Evolutionary conservation across 2,888 invertebrate species (phyloP), one percentile per base, ranked within the genome.

Genomic region (Nebria salina): DNA sequence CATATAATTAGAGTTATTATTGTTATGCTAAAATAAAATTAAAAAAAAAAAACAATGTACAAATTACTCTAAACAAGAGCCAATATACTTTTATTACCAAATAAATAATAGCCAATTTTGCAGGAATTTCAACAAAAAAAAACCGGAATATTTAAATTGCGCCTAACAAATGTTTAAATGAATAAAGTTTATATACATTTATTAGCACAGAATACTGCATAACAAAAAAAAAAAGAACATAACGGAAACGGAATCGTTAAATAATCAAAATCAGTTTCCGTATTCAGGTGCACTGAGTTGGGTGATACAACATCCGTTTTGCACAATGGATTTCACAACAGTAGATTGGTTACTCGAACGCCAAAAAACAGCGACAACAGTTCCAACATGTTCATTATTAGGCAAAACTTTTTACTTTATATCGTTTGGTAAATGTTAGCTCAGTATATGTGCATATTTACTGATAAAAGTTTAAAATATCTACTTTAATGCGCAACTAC

Each of bases 281-380:
- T 76, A 76, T 76, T 76, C 76, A 76, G 65, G 76, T 66, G 76
- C 76, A 76, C n/a, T 34, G 25, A 75, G 75, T 65, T 54, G 6
- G 64, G 54, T 75, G 75, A 74, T 76, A 66, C 66, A 41, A 76
- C 43, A 66, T 76, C 76, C 76, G 76, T 76, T 76, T 54, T 76
- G 41, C 34, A 65, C 64, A 75, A 75, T 75, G 65, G 64, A 54
- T 75, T 75, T 75, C 54, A 54, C 54, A 54, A 54, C 54, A 54
- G 8, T 54, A 8, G 13, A 54, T 54, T 54, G 54, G 13, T 8
- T 54, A 54, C 54, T 13, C 54, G 7, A 54, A 34, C 34, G 54
- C 13, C 54, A 7, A 54, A 54, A 54, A 54, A 54, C 11, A 54
- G 7, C 13, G 8, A 2, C 2, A 2, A 54, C 13, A 54, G 3